Base-by-base conservation (phyloP, 2,888 invertebrate species). In the Dolomedes plantarius region DNA sequence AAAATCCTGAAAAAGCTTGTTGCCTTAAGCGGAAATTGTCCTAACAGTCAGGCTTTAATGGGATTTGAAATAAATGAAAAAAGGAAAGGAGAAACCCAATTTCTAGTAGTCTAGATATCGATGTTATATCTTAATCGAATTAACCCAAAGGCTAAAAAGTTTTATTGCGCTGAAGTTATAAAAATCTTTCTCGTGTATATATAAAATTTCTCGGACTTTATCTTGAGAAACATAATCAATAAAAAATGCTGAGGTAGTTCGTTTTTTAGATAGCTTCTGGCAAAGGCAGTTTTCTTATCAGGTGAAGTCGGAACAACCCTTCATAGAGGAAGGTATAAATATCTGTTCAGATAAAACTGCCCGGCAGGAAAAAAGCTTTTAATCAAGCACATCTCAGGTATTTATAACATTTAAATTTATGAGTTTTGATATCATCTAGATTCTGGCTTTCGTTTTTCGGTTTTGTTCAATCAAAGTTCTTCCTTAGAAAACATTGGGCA, bases 121-220 rank as follows among this genome's bases (percentile, higher is more conserved):
- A 56, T 56, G 16, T 7, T 23, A 56, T 23, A 56, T 56, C 23
- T 23, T 56, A 56, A 56, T 56, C 56, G 56, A 56, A 56, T 56
- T 56, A 56, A 56, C 56, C 56, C 56, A 23, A 56, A 56, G 56
- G 56, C 56, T 23, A 23, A 56, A 46, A 23, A 56, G 13, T 56
- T 56, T 46, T 56, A 56, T 56, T 23, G 56, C 56, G 16, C 56
- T 6, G 23, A 19, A 23, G 23, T 23, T 56, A 56, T 56, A 56
- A 56, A 56, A 23, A 56, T 23, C 56, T 56, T 56, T 3, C 23
- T 5, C 6, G 6, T 46, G 41, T 46, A 56, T 56, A 23, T 36
- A 36, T 36, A 23, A 56, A 56, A 56, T 56, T 56, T 16, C 19
- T 16, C 3, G 23, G 5, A 56, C 5, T 56, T 56, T 56, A 23